Evolutionary conservation across 2,113 vertebrate species (phyloP).

Genomic region (Benitochromis conjunctus): DNA sequence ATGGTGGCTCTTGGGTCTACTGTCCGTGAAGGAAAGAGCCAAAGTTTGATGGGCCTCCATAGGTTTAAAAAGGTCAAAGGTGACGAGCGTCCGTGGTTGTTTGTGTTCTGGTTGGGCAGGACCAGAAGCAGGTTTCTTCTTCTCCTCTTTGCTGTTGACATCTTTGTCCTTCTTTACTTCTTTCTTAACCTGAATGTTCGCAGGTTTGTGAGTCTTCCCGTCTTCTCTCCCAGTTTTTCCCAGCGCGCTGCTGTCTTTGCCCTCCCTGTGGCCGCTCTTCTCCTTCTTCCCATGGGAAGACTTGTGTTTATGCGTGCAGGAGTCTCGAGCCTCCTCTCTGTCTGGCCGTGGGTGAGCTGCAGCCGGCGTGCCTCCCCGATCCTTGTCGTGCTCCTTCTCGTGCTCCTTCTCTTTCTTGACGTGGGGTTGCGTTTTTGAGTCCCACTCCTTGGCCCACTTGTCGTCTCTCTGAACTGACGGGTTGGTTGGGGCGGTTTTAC

Average conservation of each 20-base stretch:
- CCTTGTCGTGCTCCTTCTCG: conserved; percentile 56
- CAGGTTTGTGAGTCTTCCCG: conserved; percentile 43
- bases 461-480: conserved; percentile 44
- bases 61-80: conserved; percentile 72
- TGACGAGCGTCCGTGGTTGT: conserved; percentile 63
- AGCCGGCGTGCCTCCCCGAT: conserved; percentile 6
- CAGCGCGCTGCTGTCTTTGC: conserved; percentile 8
- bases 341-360: conserved; percentile 12
- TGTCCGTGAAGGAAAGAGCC: conserved; percentile 59
- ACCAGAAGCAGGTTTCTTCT: conserved; percentile 51
- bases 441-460: conserved; percentile 48
- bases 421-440: conserved; percentile 34
- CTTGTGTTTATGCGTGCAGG: conserved; percentile 53
- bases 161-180: conserved; percentile 59
- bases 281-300: conserved; percentile 65
- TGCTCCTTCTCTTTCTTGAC: conserved; percentile 63
- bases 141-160: conserved; percentile 61
- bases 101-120: conserved; percentile 49
- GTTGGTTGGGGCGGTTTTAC: conserved; percentile 9
- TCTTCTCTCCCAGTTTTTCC: conserved; percentile 55
- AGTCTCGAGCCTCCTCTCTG: conserved; percentile 52
- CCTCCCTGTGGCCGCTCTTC: conserved; percentile 66
- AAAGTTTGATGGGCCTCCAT: conserved; percentile 63
- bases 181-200: conserved; percentile 33
- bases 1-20: conserved; percentile 51